phyloP scores from a whole-genome alignment of 2,888 invertebrate genomes.

The Cantharis flavilabris region DNA sequence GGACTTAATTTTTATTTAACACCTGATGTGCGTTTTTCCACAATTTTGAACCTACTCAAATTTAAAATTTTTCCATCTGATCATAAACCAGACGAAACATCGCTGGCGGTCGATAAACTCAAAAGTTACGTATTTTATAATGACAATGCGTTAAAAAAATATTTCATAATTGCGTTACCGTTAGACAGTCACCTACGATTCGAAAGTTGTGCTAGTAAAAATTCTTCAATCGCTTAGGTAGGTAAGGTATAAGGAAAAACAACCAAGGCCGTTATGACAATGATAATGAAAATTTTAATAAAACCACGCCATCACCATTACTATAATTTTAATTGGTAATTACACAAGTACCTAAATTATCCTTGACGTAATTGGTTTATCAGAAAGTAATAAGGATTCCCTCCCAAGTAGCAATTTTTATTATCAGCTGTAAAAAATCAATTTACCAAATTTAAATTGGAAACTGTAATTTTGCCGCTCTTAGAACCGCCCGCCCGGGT shows the following conservation, averaged over 20 bases:
- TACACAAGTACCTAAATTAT: not conserved
- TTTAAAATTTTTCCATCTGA: not conserved
- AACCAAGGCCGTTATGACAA: slow-evolving; percentile 10
- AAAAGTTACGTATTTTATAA: not conserved
- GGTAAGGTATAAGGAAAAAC: not conserved
- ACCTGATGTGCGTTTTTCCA: not conserved
- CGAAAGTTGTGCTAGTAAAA: slow-evolving; percentile 15
- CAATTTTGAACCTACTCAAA: not conserved
- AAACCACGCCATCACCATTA: not conserved
- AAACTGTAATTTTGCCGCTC: not conserved
- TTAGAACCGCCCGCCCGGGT: not conserved
- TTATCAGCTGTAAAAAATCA: too few species aligned
- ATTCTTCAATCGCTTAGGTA: slow-evolving; percentile 9
- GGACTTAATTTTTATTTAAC: too few species aligned
- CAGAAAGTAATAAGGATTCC: not conserved
- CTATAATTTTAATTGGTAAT: not conserved
- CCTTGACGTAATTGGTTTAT: not conserved
- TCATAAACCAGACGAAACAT: not conserved
- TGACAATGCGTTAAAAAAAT: not conserved
- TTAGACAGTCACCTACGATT: slow-evolving; percentile 10
- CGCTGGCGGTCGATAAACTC: not conserved
- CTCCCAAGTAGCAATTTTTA: not conserved
- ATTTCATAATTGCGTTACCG: slow-evolving; percentile 16
- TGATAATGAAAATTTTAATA: not conserved
- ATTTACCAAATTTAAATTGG: not conserved